Evolutionary conservation across 2,113 vertebrate species (phyloP), one percentile per base, ranked within the genome.

Genomic region (Zapus hudsonius): DNA sequence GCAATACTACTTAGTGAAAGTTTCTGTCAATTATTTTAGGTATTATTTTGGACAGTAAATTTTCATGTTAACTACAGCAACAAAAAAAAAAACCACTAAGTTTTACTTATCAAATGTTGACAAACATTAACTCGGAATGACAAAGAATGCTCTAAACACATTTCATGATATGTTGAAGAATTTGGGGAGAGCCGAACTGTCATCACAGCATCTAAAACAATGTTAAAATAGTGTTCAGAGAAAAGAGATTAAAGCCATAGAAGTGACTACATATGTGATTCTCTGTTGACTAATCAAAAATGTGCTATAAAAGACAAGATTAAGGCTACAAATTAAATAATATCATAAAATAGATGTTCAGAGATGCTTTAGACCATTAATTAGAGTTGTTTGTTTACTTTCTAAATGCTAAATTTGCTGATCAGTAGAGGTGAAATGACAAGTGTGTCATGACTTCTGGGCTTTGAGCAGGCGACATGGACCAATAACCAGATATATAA

Each of bases 81-180:
- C 52, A 52, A 47, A 63, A 44, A 59, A 42, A 73, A 64, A 23
- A 23, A 16, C 73, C 38, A 69, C 27, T 59, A 27, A 80, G 64
- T 63, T 79, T 7, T 57, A 36, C 17, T 69, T 88, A n/a, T 57
- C 40, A 95, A 57, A 88, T 75, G 12, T 40, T 92, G 64, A 81
- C 83, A 73, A 63, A 42, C 17, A 3, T 59, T 42, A 95, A 79
- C 1, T 70, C 31, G 64, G 66, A 89, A 1, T n/a, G 11, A 36
- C 10, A 5, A 88, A 2, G 1, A 84, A 78, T 89, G 1, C 20
- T 75, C 70, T 90, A 27, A 79, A 82, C 85, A 31, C 27, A 84
- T 78, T 25, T 70, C 33, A 33, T 61, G 57, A 75, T 36, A 84
- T 47, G 55, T 17, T 20, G 4, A 86, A 72, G n/a, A 47, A 27